These are phyloP conservation scores for Ibidorhyncha struthersii DNA, from an alignment of 2,113 vertebrate species.

Conservation along the genomic window DNA sequence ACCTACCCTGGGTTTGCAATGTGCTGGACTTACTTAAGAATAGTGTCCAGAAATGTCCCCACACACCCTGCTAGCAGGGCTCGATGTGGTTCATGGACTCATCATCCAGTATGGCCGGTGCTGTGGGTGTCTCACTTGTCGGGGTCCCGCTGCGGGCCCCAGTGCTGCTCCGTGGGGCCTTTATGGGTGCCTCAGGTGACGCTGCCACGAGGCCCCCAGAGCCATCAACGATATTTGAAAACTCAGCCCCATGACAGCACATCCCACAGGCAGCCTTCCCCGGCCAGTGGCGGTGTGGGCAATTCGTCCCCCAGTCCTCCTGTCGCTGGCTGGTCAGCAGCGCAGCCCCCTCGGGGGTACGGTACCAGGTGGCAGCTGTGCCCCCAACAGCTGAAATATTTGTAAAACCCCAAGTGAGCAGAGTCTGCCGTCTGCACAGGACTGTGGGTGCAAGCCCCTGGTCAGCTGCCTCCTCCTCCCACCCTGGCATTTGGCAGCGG, in stretches of 20 bases:
- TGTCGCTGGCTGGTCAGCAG: neutral
- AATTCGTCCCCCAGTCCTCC: rapidly evolving
- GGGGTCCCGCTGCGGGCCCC: rapidly evolving
- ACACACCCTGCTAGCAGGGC: rapidly evolving
- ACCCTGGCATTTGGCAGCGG: rapidly evolving
- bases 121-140: rapidly evolving
- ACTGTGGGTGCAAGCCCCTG: rapidly evolving
- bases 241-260: rapidly evolving
- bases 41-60: neutral
- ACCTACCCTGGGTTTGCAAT: neutral
- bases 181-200: neutral
- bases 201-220: neutral
- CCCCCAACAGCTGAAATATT: neutral
- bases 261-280: rapidly evolving
- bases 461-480: neutral
- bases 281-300: rapidly evolving
- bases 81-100: rapidly evolving
- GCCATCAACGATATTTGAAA: rapidly evolving
- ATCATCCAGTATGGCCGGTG: rapidly evolving
- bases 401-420: neutral
- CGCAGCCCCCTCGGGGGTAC: neutral
- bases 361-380: neutral
- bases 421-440: neutral
- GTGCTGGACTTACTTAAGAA: neutral
- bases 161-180: neutral